Conservation (phyloP, 2,797 vertebrate genomes). For the Brotogeris chrysoptera region DNA sequence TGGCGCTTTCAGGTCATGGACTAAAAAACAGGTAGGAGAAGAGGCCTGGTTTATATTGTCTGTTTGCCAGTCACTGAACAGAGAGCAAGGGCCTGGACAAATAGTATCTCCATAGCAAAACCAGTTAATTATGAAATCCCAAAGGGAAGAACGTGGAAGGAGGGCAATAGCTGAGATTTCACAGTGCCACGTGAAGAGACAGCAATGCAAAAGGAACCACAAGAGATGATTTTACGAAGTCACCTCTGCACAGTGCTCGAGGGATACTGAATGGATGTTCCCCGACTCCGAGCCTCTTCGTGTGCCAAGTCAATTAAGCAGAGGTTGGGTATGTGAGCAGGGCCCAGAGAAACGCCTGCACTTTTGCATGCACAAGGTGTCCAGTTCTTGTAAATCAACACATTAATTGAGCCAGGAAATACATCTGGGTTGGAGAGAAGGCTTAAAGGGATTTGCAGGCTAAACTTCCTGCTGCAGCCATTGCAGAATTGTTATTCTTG, state of each 20-base stretch:
- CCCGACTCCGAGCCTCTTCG: not conserved
- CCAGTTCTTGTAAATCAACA: not conserved
- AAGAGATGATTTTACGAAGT: not conserved
- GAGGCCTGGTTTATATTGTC: not conserved
- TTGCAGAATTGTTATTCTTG: not conserved
- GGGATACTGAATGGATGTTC: not conserved
- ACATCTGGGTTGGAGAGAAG: not conserved
- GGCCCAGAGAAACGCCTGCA: not conserved
- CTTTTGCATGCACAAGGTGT: not conserved
- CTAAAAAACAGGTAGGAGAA: slow-evolving; percentile 92
- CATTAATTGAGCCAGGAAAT: not conserved
- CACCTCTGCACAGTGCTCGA: not conserved
- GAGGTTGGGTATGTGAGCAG: accelerated
- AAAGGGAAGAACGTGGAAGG: not conserved
- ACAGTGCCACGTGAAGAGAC: not conserved
- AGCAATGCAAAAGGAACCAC: not conserved
- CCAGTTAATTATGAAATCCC: not conserved
- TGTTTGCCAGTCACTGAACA: not conserved
- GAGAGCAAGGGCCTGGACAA: not conserved
- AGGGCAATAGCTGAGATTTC: not conserved
- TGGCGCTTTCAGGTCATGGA: slow-evolving; percentile 97
- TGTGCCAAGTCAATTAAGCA: not conserved
- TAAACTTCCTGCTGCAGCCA: not conserved
- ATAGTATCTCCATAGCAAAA: not conserved
- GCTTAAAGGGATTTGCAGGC: not conserved